phyloP scores from a whole-genome alignment of 1,140 invertebrate species.

The Hyles vespertilio region DNA sequence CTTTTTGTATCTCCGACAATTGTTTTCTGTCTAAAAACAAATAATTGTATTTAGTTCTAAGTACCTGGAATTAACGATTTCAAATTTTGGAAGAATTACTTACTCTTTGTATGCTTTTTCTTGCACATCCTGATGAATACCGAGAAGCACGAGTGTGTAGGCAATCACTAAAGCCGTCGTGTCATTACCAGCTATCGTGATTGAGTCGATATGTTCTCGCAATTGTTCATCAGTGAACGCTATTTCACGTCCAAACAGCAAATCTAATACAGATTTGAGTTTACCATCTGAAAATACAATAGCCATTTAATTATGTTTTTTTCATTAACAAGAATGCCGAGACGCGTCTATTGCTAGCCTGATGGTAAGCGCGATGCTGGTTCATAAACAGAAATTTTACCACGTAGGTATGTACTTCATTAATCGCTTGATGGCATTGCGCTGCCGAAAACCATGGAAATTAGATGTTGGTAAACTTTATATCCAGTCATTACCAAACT shows the following conservation, averaged over 20 bases:
- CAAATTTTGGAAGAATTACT: constrained; percentile 18
- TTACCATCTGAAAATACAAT: constrained; percentile 11
- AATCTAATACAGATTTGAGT: constrained; percentile 31
- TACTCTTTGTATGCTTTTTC: constrained; percentile 62
- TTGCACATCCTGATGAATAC: constrained; percentile 79
- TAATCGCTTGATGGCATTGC: too few relatives aligned
- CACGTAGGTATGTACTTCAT: too few relatives aligned
- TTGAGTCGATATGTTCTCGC: constrained; percentile 85
- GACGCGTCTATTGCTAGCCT: too few relatives aligned
- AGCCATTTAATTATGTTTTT: too few relatives aligned
- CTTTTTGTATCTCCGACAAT: constrained; percentile 45
- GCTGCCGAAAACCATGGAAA: too few relatives aligned
- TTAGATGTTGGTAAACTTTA: too few relatives aligned
- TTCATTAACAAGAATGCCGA: too few relatives aligned
- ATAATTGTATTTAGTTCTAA: not conserved
- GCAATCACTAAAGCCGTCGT: constrained; percentile 80
- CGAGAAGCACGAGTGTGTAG: constrained; percentile 79
- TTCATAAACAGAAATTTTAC: too few relatives aligned
- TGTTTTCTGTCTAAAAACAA: constrained; percentile 37
- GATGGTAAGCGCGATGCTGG: too few relatives aligned
- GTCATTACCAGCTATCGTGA: constrained; percentile 86
- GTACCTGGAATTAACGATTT: too few relatives aligned
- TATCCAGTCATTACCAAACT: too few relatives aligned
- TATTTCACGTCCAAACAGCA: constrained; percentile 42
- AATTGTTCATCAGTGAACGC: constrained; percentile 76